Evolutionary conservation across 1,140 invertebrate genomes (phyloP), one percentile per base, ranked within the genome.

Genomic region (Sesamia nonagrioides): DNA sequence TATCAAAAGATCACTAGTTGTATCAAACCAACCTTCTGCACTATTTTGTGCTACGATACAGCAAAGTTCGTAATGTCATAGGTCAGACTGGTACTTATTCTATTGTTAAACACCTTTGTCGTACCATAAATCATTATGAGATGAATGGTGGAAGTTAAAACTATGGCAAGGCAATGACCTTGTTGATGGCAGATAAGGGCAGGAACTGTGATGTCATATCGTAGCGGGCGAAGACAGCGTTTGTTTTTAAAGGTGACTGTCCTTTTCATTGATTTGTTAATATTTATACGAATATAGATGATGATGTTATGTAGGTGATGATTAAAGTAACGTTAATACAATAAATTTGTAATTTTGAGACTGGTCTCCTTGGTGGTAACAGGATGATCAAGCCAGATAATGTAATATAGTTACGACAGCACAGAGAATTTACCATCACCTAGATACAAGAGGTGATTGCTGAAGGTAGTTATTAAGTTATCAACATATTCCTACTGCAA

Each of bases 131-230:
- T 74, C 72, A 74, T 63, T 48, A 61, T 48, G 54, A 15, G 58
- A 60, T 75, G 73, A 61, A 75, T 61, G 73, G 37, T 74, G 56
- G 60, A 60, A 58, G 52, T 75, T 63, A 61, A 50, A 75, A 61
- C 58, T 75, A 48, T 50, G 56, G 40, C 73, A 50, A 45, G 56
- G 40, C 40, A 75, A 48, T 75, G 52, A 58, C 54, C 71, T 73
- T 73, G 52, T 13, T 73, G 54, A 73, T 73, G 52, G 13, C 58
- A 73, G 71, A 73, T 73, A 73, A 73, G 71, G 71, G 60, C 33
- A 18, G 1, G 33, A 63, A 27, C 56, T 58, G 54, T 73, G 71
- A 73, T 42, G 71, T 56, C 66, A 73, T 56, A 73, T 37, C 17
- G 33, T 73, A 37, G 13, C 40, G 18, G 40, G n/a, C 35, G 52